phyloP scores from a whole-genome alignment of 2,888 invertebrate species.

The Acronicta leporina region DNA sequence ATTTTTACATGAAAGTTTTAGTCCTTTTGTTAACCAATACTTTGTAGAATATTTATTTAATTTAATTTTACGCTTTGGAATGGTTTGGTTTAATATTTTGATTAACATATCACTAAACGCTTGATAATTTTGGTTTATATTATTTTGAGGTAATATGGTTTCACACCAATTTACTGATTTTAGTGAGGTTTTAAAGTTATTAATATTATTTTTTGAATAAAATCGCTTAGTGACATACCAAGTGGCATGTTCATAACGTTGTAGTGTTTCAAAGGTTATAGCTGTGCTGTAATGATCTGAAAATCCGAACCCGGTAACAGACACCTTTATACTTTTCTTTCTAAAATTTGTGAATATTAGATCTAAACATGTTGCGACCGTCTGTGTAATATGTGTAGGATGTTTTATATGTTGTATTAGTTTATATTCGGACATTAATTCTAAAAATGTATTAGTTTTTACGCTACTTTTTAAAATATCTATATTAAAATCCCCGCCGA shows the following conservation, averaged over 20 bases:
- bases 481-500: too few species aligned
- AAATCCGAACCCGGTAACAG: neutral
- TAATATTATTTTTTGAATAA: neutral
- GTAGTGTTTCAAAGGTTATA: neutral
- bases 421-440: slow-evolving; percentile 5
- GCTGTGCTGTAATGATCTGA: slow-evolving; percentile 3
- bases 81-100: slow-evolving; percentile 4
- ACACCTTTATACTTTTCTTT: neutral
- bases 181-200: neutral
- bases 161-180: neutral
- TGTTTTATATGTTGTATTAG: slow-evolving; percentile 3
- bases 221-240: slow-evolving; percentile 5
- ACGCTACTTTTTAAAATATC: too few species aligned
- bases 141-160: neutral
- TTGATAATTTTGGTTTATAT: slow-evolving; percentile 7
- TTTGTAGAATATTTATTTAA: slow-evolving; percentile 3
- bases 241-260: neutral
- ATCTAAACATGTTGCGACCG: slow-evolving; percentile 4
- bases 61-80: slow-evolving; percentile 4
- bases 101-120: neutral
- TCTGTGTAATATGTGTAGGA: slow-evolving; percentile 5
- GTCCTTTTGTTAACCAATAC: too few species aligned
- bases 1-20: too few species aligned
- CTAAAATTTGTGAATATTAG: slow-evolving; percentile 8
- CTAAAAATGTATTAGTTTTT: too few species aligned